Evolutionary conservation across 1,140 invertebrate species (phyloP).

Genomic region (Pinna nobilis): DNA sequence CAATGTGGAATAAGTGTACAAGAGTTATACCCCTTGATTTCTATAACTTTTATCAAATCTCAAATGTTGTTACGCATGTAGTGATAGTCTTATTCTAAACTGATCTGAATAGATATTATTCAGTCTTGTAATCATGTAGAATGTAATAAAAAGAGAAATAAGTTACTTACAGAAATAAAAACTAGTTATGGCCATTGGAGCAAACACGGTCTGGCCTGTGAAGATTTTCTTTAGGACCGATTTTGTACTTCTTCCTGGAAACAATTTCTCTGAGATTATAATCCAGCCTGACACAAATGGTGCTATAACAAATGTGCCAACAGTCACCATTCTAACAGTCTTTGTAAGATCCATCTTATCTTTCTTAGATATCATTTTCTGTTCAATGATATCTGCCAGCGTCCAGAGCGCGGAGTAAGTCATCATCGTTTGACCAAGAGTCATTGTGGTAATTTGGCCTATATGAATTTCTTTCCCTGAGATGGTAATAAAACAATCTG

Average conservation of each 20-base stretch:
- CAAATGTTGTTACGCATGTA: neutral
- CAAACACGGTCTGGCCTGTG: constrained; percentile 40
- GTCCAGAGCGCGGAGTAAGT: constrained; percentile 49
- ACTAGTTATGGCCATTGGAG: constrained; percentile 44
- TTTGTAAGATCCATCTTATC: constrained; percentile 37
- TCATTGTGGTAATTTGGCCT: constrained; percentile 11
- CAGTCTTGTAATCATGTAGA: no score
- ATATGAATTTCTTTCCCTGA: no score
- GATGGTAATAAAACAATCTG: no score
- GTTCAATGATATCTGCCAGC: constrained; percentile 44
- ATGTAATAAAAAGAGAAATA: no score
- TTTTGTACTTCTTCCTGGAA: constrained; percentile 40
- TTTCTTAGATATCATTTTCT: constrained; percentile 46
- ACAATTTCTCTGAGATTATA: constrained; percentile 40
- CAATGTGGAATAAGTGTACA: neutral
- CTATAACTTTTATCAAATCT: neutral
- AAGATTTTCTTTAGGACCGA: constrained; percentile 46
- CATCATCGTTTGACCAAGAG: constrained; percentile 44
- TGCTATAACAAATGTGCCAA: constrained; percentile 45
- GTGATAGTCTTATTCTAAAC: no score
- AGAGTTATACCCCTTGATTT: neutral
- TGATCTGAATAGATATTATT: no score
- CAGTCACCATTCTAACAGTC: constrained; percentile 35
- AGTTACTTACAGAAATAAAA: constrained; percentile 39
- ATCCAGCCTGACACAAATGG: constrained; percentile 49